Conservation (phyloP, 2,888 invertebrate species). For the Acleris cristana region DNA sequence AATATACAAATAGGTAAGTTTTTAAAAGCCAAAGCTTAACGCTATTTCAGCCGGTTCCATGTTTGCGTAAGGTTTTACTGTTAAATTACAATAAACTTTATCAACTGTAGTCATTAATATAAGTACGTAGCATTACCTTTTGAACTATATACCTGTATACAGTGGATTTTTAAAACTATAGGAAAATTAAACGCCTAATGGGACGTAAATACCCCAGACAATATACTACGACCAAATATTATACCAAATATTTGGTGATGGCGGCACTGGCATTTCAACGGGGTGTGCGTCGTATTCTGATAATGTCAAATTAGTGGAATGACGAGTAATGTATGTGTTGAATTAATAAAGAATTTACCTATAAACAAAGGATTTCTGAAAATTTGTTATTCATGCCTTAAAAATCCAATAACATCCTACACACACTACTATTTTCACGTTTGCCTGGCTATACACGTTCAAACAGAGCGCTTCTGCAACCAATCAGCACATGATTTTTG, state of each 20-base stretch:
- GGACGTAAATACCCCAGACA: conserved; percentile 67
- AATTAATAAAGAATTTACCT: conserved; percentile 77
- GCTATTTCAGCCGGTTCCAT: conserved; percentile 57
- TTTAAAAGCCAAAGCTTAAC: conserved; percentile 66
- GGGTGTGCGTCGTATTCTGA: conserved; percentile 63
- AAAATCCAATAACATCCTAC: background rate
- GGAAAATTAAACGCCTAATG: conserved; percentile 46
- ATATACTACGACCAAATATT: conserved; percentile 80
- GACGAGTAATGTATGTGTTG: conserved; percentile 67
- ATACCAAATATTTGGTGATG: conserved; percentile 74
- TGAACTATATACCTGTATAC: conserved; percentile 39
- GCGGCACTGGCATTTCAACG: conserved; percentile 64
- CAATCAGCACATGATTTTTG: too few species aligned
- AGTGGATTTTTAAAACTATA: conserved; percentile 53
- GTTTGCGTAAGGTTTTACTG: conserved; percentile 54
- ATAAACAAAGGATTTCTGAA: conserved; percentile 59
- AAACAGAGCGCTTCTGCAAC: too few species aligned
- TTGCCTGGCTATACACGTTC: too few species aligned
- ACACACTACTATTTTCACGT: background rate
- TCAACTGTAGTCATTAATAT: conserved; percentile 52
- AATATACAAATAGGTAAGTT: conserved; percentile 51
- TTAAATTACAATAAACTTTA: conserved; percentile 50
- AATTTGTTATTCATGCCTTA: conserved; percentile 6
- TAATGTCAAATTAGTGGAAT: conserved; percentile 73
- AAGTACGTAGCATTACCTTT: conserved; percentile 52